Conservation (phyloP, 64 coral and sea anemone species). For the Catalaphyllia jardinei region DNA sequence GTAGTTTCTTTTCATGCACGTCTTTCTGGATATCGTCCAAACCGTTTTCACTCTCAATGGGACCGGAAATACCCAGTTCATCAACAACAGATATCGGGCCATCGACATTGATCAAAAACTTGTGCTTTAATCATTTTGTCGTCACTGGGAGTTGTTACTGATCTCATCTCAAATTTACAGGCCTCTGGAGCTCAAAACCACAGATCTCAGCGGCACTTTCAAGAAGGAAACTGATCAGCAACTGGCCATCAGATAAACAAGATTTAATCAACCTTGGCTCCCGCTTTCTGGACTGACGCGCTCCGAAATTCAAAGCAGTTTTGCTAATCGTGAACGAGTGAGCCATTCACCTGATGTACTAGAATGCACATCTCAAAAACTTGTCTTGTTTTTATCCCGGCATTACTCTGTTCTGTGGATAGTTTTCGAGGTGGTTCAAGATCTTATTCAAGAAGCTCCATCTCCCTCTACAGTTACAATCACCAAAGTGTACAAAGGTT, state of each 20-base stretch:
- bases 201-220: neutral
- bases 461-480: conserved; percentile 1
- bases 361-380: neutral
- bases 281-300: neutral
- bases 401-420: neutral
- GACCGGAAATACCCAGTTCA: conserved; percentile 35
- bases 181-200: neutral
- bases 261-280: neutral
- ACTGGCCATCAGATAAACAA: neutral
- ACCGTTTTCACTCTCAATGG: neutral
- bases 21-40: neutral
- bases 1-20: neutral
- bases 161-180: conserved; percentile 41
- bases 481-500: conserved; percentile 2
- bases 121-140: conserved; percentile 36
- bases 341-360: neutral
- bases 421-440: conserved; percentile 11
- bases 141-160: neutral
- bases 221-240: neutral
- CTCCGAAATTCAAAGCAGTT: neutral
- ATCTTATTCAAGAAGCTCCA: neutral
- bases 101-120: neutral
- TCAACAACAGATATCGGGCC: neutral
- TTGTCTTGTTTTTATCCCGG: neutral
- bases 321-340: neutral